A percentile compares a stretch with the other conserved stretches of the same genome.
Conservation (phyloP, 2,113 vertebrate species). For the Heliornis fulica region DNA sequence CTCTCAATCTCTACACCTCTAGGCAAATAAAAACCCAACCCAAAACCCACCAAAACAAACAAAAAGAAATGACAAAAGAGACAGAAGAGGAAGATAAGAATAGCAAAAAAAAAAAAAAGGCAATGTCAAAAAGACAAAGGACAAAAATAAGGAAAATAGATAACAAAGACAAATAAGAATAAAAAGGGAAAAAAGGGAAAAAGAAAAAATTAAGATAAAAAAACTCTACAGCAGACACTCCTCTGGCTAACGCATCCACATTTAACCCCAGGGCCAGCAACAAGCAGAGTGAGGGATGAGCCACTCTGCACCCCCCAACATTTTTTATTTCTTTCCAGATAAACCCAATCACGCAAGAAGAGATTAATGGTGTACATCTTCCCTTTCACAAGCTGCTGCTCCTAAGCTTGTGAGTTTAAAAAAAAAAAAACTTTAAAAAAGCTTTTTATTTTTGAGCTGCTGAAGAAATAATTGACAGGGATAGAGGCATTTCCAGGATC, state of each 20-base stretch:
- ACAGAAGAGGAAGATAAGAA: no score
- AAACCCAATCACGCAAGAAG: neutral
- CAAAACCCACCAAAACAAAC: no score
- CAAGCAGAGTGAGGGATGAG: neutral
- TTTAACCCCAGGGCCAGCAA: neutral
- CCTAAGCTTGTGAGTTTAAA: fast-evolving
- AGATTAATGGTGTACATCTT: neutral
- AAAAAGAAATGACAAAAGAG: no score
- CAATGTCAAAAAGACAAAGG: no score
- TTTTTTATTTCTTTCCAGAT: neutral
- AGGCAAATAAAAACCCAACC: neutral
- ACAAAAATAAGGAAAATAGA: no score
- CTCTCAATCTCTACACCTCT: neutral
- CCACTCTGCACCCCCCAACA: fast-evolving
- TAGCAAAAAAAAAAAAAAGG: neutral
- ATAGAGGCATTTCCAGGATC: neutral
- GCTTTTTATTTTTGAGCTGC: neutral
- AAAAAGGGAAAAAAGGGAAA: no score
- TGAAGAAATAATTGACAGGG: neutral
- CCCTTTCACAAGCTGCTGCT: neutral
- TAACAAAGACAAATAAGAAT: no score
- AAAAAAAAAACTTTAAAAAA: neutral
- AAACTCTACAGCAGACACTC: neutral
- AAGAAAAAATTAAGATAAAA: no score
- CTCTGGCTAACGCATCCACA: fast-evolving